Percentiles rank a stretch among this genome's conserved stretches.
Conservation (phyloP, 1,140 invertebrate genomes). For the Glossosoma conforme region DNA sequence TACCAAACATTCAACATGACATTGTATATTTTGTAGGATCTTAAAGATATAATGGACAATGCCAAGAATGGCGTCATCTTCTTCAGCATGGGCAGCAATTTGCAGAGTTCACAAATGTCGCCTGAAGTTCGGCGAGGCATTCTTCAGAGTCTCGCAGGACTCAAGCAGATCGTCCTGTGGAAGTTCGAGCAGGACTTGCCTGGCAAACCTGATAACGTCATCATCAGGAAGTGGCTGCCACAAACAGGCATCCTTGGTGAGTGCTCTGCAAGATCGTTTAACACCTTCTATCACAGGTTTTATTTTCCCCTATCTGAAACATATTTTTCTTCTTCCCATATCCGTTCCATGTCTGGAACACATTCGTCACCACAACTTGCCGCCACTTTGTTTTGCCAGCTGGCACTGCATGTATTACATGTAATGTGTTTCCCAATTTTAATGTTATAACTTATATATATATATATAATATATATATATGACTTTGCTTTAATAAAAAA, state of each 20-base stretch:
- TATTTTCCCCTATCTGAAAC: no score
- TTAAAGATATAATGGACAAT: conserved; percentile 51
- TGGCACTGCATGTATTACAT: no score
- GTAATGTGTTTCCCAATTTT: no score
- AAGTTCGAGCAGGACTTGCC: conserved; percentile 58
- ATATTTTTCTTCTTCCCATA: no score
- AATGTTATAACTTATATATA: no score
- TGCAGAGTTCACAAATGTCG: conserved; percentile 48
- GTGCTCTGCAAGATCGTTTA: no score
- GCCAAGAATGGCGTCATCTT: conserved; percentile 56
- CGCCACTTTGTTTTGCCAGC: no score
- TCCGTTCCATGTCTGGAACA: no score
- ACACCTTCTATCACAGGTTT: no score
- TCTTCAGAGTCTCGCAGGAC: conserved; percentile 47
- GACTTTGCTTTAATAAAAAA: no score
- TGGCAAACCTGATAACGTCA: conserved; percentile 55
- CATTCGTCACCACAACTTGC: no score
- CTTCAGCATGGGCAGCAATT: conserved; percentile 59
- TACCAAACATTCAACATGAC: neutral
- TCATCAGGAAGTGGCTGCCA: conserved; percentile 62
- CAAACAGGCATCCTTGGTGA: conserved; percentile 59
- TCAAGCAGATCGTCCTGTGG: conserved; percentile 61
- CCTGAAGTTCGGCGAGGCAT: conserved; percentile 42
- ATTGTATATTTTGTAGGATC: conserved; percentile 35
- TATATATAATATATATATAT: no score